These are phyloP conservation scores for Antennarius striatus DNA, from an alignment of 2,113 vertebrate genomes.

Conservation along the genomic window DNA sequence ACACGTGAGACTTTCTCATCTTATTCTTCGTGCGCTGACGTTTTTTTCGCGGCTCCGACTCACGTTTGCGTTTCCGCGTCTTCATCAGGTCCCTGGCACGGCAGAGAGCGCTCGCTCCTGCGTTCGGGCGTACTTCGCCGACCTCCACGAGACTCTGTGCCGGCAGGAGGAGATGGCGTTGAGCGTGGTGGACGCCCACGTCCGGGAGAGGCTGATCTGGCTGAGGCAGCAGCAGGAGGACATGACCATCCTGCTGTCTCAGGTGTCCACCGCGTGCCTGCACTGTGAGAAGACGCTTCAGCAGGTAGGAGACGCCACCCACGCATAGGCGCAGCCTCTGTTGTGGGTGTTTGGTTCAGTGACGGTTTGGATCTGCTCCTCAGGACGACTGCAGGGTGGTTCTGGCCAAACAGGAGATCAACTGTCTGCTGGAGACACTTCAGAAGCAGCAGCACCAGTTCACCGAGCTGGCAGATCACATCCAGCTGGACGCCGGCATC, in stretches of 20 bases:
- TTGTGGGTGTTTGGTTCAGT: background rate
- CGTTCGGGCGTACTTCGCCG: constrained; percentile 95
- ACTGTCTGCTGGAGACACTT: constrained; percentile 89
- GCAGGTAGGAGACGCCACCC: constrained; percentile 81
- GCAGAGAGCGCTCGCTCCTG: constrained; percentile 97
- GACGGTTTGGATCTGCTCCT: background rate
- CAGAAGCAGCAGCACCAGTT: constrained; percentile 99
- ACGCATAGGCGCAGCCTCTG: background rate
- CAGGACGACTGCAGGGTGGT: constrained; percentile 98
- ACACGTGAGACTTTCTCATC: constrained; percentile 80
- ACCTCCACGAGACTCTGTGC: constrained; percentile 95
- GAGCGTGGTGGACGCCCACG: constrained; percentile 97
- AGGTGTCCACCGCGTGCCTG: constrained; percentile 96
- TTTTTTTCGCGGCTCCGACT: too few species aligned
- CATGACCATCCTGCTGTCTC: constrained; percentile 96
- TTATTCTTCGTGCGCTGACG: too few species aligned
- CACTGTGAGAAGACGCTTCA: constrained; percentile 98
- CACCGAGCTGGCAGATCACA: constrained; percentile 94
- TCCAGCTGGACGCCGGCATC: constrained; percentile 95
- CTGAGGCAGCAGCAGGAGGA: constrained; percentile 98
- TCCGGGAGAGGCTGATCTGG: constrained; percentile 96
- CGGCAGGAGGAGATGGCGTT: constrained; percentile 99
- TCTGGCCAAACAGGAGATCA: constrained; percentile 96
- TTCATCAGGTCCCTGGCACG: constrained; percentile 89
- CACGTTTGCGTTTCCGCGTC: background rate